Percentiles rank a stretch among this genome's conserved stretches.
phyloP scores from a whole-genome alignment of 1,140 invertebrate species.

The Monomorium pharaonis region DNA sequence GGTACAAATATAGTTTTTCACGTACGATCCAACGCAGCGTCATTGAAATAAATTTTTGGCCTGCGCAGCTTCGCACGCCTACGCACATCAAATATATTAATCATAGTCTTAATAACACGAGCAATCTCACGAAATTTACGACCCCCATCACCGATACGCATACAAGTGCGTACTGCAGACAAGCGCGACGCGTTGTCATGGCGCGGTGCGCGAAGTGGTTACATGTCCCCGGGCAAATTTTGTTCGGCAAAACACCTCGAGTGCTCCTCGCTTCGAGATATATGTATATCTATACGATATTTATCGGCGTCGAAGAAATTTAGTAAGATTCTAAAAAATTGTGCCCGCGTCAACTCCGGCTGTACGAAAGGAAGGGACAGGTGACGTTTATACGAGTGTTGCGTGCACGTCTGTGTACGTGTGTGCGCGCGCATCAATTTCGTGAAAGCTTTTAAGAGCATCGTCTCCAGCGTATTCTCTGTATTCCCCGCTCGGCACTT shows the following conservation, averaged over 20 bases:
- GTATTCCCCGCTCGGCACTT: slow-evolving; percentile 36
- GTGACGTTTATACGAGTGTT: neutral
- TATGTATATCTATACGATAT: slow-evolving; percentile 17
- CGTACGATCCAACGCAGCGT: neutral
- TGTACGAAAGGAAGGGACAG: neutral
- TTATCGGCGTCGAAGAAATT: slow-evolving; percentile 14
- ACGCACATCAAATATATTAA: slow-evolving; percentile 1
- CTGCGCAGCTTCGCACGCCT: neutral
- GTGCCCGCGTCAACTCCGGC: neutral
- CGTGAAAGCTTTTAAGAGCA: slow-evolving; percentile 52
- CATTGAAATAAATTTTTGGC: slow-evolving; percentile 31
- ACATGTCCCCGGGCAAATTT: neutral
- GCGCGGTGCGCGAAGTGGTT: neutral
- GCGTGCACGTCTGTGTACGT: no score
- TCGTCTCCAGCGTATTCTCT: slow-evolving; percentile 3
- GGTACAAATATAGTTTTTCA: neutral
- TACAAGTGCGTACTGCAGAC: neutral
- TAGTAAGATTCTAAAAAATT: slow-evolving; percentile 18
- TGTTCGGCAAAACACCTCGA: neutral
- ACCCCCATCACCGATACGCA: neutral
- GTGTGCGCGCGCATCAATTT: slow-evolving; percentile 29
- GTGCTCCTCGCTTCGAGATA: neutral
- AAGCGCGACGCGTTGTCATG: neutral
- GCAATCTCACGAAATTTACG: slow-evolving; percentile 41
- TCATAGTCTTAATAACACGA: slow-evolving; percentile 28